Evolutionary conservation across 2,113 vertebrate species (phyloP).

Genomic region (Sturnus vulgaris): DNA sequence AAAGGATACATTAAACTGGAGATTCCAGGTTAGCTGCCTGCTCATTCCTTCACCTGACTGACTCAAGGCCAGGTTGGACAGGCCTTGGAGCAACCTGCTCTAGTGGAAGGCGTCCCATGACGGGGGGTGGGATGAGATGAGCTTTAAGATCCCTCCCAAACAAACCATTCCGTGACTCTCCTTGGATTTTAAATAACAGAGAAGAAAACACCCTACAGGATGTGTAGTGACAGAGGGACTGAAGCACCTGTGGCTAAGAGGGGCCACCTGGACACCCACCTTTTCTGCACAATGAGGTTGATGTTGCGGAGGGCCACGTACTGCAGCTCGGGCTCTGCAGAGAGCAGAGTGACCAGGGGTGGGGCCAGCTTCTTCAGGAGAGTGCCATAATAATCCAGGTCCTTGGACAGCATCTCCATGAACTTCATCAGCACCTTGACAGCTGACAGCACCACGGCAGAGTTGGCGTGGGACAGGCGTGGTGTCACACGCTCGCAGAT

Average conservation of each 20-base stretch:
- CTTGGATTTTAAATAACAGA: background rate
- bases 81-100: background rate
- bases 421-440: constrained; percentile 99
- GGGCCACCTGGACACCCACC: constrained; percentile 62
- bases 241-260: background rate
- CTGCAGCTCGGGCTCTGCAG: constrained; percentile 93
- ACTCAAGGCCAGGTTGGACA: background rate
- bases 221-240: accelerated
- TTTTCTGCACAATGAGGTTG: constrained; percentile 98
- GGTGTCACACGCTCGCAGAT: constrained; percentile 97
- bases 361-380: constrained; percentile 97
- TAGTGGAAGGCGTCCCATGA: background rate
- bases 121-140: background rate
- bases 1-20: background rate
- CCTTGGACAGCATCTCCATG: constrained; percentile 98
- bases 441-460: constrained; percentile 92
- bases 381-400: constrained; percentile 94
- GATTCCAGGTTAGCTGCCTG: background rate
- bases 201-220: accelerated
- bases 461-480: constrained; percentile 95
- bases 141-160: background rate
- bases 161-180: background rate
- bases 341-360: constrained; percentile 91
- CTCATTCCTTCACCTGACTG: background rate
- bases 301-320: constrained; percentile 98